Evolutionary conservation across 2,797 vertebrate genomes (phyloP).

Genomic region (Sphenodon punctatus): DNA sequence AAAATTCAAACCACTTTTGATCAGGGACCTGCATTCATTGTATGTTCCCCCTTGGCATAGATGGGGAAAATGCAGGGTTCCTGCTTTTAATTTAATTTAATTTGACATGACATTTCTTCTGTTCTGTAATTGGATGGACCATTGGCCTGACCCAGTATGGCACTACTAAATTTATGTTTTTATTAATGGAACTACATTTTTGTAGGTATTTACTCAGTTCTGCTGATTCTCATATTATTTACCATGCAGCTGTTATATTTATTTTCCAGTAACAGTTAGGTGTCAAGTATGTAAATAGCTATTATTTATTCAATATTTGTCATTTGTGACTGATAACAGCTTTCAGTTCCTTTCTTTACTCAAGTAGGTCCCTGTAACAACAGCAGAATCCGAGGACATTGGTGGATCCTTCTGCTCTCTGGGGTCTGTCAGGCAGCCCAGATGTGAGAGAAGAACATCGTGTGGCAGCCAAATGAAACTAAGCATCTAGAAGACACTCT

Average conservation of each 20-base stretch:
- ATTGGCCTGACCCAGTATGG: too few relatives aligned
- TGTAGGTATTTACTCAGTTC: not conserved
- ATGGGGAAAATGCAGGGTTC: too few relatives aligned
- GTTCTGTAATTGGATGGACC: too few relatives aligned
- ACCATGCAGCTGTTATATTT: not conserved
- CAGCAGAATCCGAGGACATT: not conserved
- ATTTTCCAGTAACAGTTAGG: conserved; percentile 28
- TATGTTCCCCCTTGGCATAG: too few relatives aligned
- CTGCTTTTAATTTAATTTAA: rapidly evolving
- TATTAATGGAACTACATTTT: not conserved
- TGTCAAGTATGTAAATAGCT: conserved; percentile 23
- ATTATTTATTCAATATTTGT: conserved; percentile 42
- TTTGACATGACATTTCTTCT: rapidly evolving
- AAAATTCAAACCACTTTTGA: rapidly evolving
- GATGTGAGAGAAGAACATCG: conserved; percentile 9
- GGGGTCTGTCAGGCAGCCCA: conserved; percentile 34
- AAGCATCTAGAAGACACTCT: not conserved
- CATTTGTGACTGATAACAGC: conserved; percentile 3
- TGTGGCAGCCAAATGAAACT: conserved; percentile 9
- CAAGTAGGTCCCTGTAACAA: conserved; percentile 17
- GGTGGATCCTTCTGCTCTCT: not conserved
- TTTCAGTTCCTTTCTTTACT: not conserved
- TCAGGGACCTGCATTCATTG: too few relatives aligned
- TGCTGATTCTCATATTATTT: not conserved
- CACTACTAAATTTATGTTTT: not conserved